A percentile compares a stretch with the other conserved stretches of the same genome.
Conservation (phyloP, 2,888 invertebrate species). For the Pediacus dermestoides region DNA sequence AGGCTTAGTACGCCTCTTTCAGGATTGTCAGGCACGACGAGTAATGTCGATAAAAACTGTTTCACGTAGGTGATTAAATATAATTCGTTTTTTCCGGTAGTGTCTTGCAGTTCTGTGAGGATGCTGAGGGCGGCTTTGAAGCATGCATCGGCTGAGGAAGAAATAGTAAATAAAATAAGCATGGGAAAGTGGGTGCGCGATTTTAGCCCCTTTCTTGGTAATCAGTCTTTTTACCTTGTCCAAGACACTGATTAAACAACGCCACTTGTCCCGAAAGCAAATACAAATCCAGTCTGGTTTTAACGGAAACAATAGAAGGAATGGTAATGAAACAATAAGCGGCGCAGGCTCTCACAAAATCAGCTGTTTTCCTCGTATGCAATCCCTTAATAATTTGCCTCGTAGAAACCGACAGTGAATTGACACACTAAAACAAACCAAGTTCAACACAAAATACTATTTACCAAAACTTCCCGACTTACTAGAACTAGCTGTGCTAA, state of each 20-base stretch:
- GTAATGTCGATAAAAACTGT: constrained; percentile 76
- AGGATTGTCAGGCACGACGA: constrained; percentile 86
- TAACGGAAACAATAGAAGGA: constrained; percentile 85
- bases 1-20: constrained; percentile 83
- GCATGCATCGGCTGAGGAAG: constrained; percentile 80
- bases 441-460: not conserved
- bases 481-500: constrained; percentile 83
- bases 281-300: constrained; percentile 78
- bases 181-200: no score
- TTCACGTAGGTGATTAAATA: constrained; percentile 68
- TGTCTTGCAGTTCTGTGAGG: constrained; percentile 77
- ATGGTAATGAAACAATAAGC: constrained; percentile 96
- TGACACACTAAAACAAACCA: constrained; percentile 64
- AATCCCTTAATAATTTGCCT: constrained; percentile 66
- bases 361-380: constrained; percentile 75
- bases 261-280: constrained; percentile 86
- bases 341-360: constrained; percentile 89
- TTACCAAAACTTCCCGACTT: constrained; percentile 30
- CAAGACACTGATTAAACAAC: constrained; percentile 82
- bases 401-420: constrained; percentile 69
- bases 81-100: constrained; percentile 66
- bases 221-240: constrained; percentile 68
- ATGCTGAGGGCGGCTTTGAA: constrained; percentile 83
- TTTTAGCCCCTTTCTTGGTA: no score
- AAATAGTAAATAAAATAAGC: constrained; percentile 10